Conservation (phyloP, 2,797 vertebrate genomes). For the Sebastes nivosus region DNA sequence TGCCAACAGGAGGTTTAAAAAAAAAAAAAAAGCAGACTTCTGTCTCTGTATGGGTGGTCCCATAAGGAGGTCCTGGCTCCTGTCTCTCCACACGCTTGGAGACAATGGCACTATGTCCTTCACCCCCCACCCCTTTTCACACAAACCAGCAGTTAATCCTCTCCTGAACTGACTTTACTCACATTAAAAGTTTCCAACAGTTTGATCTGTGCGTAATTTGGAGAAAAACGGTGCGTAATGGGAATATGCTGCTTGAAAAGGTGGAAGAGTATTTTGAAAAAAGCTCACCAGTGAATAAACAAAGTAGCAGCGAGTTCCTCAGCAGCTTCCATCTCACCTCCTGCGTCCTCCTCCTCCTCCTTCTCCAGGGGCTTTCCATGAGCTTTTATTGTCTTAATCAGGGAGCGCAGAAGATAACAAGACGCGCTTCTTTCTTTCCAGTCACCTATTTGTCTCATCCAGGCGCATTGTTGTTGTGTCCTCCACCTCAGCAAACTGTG, state of each 20-base stretch:
- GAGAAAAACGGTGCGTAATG: background rate
- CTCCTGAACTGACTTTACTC: background rate
- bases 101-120: slow-evolving; percentile 72
- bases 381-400: background rate
- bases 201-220: background rate
- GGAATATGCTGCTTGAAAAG: background rate
- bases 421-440: background rate
- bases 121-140: slow-evolving; percentile 6
- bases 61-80: slow-evolving; percentile 66
- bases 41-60: slow-evolving; percentile 81
- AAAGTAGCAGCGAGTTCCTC: slow-evolving; percentile 75
- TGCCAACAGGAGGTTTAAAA: slow-evolving; percentile 15
- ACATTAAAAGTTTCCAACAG: background rate
- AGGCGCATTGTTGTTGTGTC: background rate
- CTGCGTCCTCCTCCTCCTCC: slow-evolving; percentile 23
- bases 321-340: slow-evolving; percentile 61
- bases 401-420: background rate
- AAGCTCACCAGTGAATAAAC: slow-evolving; percentile 78
- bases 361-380: slow-evolving; percentile 67
- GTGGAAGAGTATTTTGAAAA: background rate
- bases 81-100: slow-evolving; percentile 76
- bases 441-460: slow-evolving; percentile 47
- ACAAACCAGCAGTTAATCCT: background rate
- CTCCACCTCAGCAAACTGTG: too few species aligned
- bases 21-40: slow-evolving; percentile 4